Evolutionary conservation across 2,797 vertebrate species (phyloP), one percentile per base, ranked within the genome.

Genomic region (Sciaenops ocellatus): DNA sequence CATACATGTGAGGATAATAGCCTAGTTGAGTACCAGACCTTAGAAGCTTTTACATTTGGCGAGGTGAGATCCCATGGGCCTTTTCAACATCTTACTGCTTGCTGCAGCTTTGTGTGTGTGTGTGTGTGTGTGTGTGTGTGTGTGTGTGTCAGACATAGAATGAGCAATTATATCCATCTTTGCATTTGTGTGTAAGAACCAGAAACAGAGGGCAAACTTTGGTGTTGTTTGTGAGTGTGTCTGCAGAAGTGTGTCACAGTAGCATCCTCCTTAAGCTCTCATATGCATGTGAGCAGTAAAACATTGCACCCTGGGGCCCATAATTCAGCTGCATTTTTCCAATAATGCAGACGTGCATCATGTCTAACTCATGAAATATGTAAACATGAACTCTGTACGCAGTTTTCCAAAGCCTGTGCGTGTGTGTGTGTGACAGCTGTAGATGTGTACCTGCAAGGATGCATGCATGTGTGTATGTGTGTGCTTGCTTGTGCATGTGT

Each of bases 281-380:
- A 0, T 26, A n/a, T 54, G 48, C 67, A 63, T 18, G 65, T 73
- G 72, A 62, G 11, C 44, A 57, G 44, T 59, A 64, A 81, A 78
- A 69, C 68, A 61, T 26, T 68, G 69, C 62, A 64, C 71, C 73
- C 62, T 0, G 50, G 68, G 67, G 77, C 38, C 34, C 30, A 66
- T 61, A 71, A 74, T 75, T 86, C 41, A 76, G 79, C 64, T n/a
- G 26, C 60, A 64, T 66, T 69, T 76, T 57, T 80, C 66, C 76
- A 80, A 78, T 79, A 84, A 73, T 64, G 69, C 73, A 20, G 55
- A 78, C 42, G 60, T 73, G 86, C 83, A 69, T 50, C 83, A 69
- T 50, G 42, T 61, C 41, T 34, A 44, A 76, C 60, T 85, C 79
- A 85, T 92, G 68, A 92, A 94, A 92, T 81, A 93, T 90, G 84